These are phyloP conservation scores for Musca domestica DNA, from an alignment of 1,140 invertebrate genomes.

Conservation along the genomic window DNA sequence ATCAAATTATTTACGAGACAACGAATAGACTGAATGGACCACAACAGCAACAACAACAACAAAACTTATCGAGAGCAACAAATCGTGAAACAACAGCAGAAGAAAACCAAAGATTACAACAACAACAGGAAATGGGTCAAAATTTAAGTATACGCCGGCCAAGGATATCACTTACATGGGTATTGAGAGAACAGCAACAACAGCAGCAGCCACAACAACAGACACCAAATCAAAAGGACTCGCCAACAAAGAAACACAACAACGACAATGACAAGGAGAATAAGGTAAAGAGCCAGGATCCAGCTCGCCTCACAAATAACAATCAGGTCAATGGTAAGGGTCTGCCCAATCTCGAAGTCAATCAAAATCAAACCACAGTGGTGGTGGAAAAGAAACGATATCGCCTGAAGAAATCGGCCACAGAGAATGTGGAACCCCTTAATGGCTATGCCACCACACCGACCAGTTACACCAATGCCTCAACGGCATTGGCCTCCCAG, in stretches of 20 bases:
- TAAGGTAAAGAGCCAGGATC: conserved; percentile 51
- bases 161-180: conserved; percentile 70
- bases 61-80: neutral
- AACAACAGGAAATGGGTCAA: conserved; percentile 55
- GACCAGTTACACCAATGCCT: conserved; percentile 37
- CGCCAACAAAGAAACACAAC: conserved; percentile 33
- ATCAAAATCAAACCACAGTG: conserved; percentile 6
- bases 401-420: conserved; percentile 41
- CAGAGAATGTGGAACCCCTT: conserved; percentile 36
- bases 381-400: conserved; percentile 42
- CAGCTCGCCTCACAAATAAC: too few relatives aligned
- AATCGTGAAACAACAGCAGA: conserved; percentile 4
- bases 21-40: conserved; percentile 13
- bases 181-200: conserved; percentile 59
- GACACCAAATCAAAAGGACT: conserved; percentile 32
- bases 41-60: neutral
- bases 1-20: conserved; percentile 24
- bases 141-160: conserved; percentile 61
- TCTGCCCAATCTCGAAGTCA: neutral
- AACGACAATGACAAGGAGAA: neutral
- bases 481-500: conserved; percentile 34
- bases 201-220: conserved; percentile 32
- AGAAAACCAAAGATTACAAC: conserved; percentile 24
- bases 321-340: too few relatives aligned
- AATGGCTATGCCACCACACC: conserved; percentile 50